Evolutionary conservation across 2,888 invertebrate genomes (phyloP).

Genomic region (Amphipyra tragopoginis): DNA sequence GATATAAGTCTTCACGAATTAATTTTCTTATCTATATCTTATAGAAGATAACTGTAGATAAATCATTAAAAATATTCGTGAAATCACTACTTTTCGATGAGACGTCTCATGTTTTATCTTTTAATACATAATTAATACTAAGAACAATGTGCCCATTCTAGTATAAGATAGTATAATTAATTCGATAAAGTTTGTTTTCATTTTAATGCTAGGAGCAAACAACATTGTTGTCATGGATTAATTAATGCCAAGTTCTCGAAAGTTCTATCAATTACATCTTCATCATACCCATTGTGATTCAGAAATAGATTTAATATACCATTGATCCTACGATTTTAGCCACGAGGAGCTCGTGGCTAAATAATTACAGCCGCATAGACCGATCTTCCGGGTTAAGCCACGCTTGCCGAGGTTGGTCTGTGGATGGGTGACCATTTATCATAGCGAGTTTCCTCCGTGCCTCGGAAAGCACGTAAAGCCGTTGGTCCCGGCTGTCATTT

Average conservation of each 20-base stretch:
- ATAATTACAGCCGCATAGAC: too few relatives aligned
- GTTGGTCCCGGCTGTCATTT: too few relatives aligned
- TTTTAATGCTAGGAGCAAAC: slow-evolving; percentile 1
- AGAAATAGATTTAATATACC: too few relatives aligned
- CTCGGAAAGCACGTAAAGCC: too few relatives aligned
- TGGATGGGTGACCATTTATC: too few relatives aligned
- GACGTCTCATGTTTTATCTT: slow-evolving; percentile 21
- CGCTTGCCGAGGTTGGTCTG: too few relatives aligned
- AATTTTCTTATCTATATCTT: slow-evolving; percentile 17
- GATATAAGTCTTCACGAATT: background rate
- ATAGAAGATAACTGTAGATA: slow-evolving; percentile 1
- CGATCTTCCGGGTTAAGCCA: too few relatives aligned
- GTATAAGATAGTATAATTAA: slow-evolving; percentile 7
- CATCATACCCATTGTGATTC: too few relatives aligned
- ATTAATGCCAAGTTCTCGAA: slow-evolving; percentile 1
- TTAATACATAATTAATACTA: background rate
- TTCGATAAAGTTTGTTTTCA: slow-evolving; percentile 25
- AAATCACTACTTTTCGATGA: slow-evolving; percentile 13
- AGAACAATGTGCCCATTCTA: slow-evolving; percentile 3
- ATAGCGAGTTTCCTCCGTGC: too few relatives aligned
- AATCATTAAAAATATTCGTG: slow-evolving; percentile 22
- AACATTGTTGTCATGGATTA: background rate
- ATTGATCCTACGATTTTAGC: too few relatives aligned
- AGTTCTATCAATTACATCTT: background rate
- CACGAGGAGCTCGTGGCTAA: too few relatives aligned